Percentiles rank a stretch among this genome's conserved stretches.
These are phyloP conservation scores for Delphinus delphis DNA, from an alignment of 2,113 vertebrate genomes.

Conservation along the genomic window DNA sequence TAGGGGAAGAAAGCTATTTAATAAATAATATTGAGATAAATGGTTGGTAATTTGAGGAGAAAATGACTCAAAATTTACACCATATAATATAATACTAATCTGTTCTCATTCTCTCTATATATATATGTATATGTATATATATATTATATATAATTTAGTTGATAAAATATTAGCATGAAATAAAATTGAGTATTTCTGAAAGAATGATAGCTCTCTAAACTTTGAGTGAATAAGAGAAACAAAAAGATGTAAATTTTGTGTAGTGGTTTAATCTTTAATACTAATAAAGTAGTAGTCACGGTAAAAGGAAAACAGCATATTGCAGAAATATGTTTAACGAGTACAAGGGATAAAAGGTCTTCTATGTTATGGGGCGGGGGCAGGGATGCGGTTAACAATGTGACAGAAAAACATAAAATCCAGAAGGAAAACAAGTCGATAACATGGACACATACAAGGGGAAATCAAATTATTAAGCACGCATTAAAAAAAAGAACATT, in stretches of 20 bases:
- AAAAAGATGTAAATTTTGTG: background rate
- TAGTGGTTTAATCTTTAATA: background rate
- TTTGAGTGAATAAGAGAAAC: slow-evolving; percentile 28
- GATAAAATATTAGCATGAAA: slow-evolving; percentile 20
- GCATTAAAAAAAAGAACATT: background rate
- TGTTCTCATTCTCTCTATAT: background rate
- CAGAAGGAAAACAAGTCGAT: background rate
- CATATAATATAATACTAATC: background rate
- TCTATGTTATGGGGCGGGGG: background rate
- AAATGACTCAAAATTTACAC: background rate
- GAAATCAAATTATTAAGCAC: slow-evolving; percentile 39
- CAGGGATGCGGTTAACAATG: background rate
- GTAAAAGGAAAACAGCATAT: background rate
- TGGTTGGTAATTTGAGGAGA: background rate
- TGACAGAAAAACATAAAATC: slow-evolving; percentile 25
- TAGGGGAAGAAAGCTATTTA: background rate
- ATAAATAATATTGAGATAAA: background rate
- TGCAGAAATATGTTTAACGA: slow-evolving; percentile 32
- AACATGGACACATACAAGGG: background rate
- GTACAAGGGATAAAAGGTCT: background rate
- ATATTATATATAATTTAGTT: background rate
- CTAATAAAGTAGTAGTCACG: background rate
- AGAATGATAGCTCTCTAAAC: background rate
- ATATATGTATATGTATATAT: background rate
- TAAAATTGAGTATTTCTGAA: background rate